Evolutionary conservation across 2,113 vertebrate species (phyloP).

Genomic region (Nyctereutes procyonoides): DNA sequence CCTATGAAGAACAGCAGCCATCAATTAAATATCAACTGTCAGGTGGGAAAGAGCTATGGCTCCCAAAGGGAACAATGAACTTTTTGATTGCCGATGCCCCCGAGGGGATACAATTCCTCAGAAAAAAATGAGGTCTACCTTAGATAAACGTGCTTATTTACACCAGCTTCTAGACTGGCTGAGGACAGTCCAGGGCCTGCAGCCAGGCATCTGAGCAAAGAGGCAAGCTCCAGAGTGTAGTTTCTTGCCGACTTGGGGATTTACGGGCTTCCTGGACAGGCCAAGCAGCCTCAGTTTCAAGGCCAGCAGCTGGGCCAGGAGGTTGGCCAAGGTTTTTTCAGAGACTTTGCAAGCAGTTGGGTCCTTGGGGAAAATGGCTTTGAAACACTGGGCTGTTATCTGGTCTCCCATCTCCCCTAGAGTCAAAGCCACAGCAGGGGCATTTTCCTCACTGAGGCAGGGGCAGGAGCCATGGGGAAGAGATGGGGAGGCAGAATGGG

Average conservation of each 20-base stretch:
- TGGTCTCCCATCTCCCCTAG: constrained; percentile 10
- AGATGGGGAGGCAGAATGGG: background rate
- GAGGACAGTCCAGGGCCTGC: background rate
- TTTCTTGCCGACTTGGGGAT: background rate
- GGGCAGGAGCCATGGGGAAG: background rate
- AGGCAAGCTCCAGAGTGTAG: background rate
- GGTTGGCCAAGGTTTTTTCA: constrained; percentile 57
- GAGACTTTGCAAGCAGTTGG: constrained; percentile 29
- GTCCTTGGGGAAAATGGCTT: constrained; percentile 31
- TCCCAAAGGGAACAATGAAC: background rate
- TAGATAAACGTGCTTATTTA: constrained; percentile 39
- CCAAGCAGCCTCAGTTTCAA: constrained; percentile 2
- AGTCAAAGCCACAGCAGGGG: constrained; percentile 37
- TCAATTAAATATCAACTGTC: constrained; percentile 26
- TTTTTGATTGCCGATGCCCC: background rate
- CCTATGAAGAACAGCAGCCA: background rate
- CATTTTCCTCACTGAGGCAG: background rate
- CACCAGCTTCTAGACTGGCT: constrained; percentile 13
- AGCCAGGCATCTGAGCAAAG: constrained; percentile 45
- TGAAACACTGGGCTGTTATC: constrained; percentile 49
- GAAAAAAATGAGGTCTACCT: constrained; percentile 34
- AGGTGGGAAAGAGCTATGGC: background rate
- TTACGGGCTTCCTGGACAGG: constrained; percentile 18
- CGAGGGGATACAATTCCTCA: background rate
- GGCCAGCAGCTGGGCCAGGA: constrained; percentile 51